Evolutionary conservation across 2,888 invertebrate genomes (phyloP).

Genomic region (Acleris holmiana): DNA sequence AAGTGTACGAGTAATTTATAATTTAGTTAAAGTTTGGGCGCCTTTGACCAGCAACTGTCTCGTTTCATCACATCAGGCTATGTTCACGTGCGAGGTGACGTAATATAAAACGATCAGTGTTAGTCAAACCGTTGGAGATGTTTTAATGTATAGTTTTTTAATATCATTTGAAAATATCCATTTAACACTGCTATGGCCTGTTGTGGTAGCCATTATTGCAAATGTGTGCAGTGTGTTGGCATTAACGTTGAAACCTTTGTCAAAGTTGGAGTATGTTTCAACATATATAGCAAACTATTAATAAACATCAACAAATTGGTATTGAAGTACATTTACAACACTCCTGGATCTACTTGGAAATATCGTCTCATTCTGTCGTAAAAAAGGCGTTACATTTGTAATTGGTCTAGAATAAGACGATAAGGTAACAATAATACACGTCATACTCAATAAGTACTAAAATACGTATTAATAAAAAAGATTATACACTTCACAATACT

Average conservation of each 20-base stretch:
- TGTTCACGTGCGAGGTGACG: conserved; percentile 4
- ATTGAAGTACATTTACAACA: conserved; percentile 65
- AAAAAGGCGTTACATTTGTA: background rate
- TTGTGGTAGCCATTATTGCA: conserved; percentile 51
- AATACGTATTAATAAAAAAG: conserved; percentile 41
- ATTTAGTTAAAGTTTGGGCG: conserved; percentile 21
- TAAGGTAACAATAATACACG: conserved; percentile 45
- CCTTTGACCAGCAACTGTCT: conserved; percentile 12
- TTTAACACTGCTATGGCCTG: conserved; percentile 33
- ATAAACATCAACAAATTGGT: conserved; percentile 55
- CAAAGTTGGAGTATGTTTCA: conserved; percentile 46
- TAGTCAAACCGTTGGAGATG: background rate
- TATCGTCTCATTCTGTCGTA: conserved; percentile 47
- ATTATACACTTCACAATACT: conserved; percentile 49
- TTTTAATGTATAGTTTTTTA: conserved; percentile 3
- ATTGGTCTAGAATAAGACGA: conserved; percentile 50
- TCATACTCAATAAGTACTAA: conserved; percentile 43
- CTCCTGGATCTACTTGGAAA: conserved; percentile 73
- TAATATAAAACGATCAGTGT: conserved; percentile 3
- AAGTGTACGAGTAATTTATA: conserved; percentile 33
- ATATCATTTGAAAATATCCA: conserved; percentile 11
- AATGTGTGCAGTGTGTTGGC: conserved; percentile 84
- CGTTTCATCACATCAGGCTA: conserved; percentile 3
- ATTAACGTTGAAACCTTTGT: conserved; percentile 53
- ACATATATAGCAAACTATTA: conserved; percentile 43